Base-by-base conservation (phyloP, 2,797 vertebrate species). In the Ispidina picta region DNA sequence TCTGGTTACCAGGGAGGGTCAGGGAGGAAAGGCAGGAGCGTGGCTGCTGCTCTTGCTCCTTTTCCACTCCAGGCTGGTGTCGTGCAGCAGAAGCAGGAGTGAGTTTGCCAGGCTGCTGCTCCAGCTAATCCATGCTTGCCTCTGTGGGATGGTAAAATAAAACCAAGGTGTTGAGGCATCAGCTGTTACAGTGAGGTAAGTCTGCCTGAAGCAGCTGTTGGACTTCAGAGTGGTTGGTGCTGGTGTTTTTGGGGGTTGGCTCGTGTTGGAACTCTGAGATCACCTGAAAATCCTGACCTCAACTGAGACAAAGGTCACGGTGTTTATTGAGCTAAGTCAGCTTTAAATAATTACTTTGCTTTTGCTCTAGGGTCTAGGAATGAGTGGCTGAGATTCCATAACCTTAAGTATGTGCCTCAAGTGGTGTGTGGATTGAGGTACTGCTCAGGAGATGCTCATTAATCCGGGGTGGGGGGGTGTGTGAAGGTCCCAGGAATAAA, bases 361-460 rank as follows among this genome's bases (percentile, higher is more conserved):
- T 97, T 97, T 51, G 88, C 95, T 95, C 74, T 82, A 69, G 97
- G 97, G 92, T 86, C 92, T 56, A 54, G 71, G 82, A 95, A 91
- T 83, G 92, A 97, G 94, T 87, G 90, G 89, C 95, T 80, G 96
- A 54, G 52, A 97, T 97, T 97, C 96, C 92, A 85, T 63, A 52
- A 95, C 80, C 96, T 88, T 10, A 70, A 96, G 85, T 91, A 97
- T 97, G 94, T 95, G 91, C 96, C 97, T 96, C 60, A 59, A 90
- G 83, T 89, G 87, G 29, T 76, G 60, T n/a, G 37, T 3, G 15
- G 69, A 19, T 31, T 10, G 65, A 66, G 77, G 62, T 72, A 48
- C 35, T 44, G 82, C 89, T 84, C 9, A 4, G 87, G 87, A 86
- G 72, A 90, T 52, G 35, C n/a, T 69, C 31, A 6, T 63, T 58